phyloP scores from a whole-genome alignment of 2,113 vertebrate genomes.

The Syrrhaptes paradoxus region DNA sequence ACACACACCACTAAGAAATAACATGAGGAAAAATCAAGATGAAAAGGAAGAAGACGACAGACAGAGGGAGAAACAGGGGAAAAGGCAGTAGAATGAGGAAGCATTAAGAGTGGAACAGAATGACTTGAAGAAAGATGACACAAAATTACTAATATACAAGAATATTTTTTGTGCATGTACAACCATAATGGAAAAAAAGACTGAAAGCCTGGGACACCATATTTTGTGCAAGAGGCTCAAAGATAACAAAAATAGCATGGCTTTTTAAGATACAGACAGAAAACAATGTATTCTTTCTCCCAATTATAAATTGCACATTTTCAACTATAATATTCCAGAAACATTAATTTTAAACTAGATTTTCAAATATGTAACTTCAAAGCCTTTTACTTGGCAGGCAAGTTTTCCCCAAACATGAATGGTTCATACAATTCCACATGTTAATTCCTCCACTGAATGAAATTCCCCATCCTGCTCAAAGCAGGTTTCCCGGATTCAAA shows the following conservation, averaged over 20 bases:
- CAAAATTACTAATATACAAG: background rate
- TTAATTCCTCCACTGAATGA: background rate
- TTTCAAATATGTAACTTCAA: background rate
- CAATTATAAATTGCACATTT: background rate
- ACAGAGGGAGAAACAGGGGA: background rate
- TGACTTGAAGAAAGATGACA: background rate
- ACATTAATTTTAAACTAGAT: background rate
- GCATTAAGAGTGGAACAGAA: background rate
- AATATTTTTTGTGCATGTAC: background rate
- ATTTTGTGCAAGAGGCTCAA: background rate
- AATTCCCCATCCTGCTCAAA: background rate
- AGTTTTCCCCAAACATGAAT: background rate
- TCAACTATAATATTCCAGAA: background rate
- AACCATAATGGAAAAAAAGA: background rate
- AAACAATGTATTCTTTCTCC: background rate
- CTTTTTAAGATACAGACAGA: background rate
- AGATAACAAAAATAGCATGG: too few relatives aligned
- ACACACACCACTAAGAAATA: background rate
- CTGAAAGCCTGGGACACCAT: background rate
- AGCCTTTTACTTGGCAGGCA: background rate
- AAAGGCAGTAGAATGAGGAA: conserved; percentile 1
- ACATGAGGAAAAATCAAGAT: background rate
- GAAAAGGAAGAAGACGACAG: background rate
- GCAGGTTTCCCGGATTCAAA: background rate
- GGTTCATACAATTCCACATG: background rate